Evolutionary conservation across 2,888 invertebrate genomes (phyloP), one percentile per base, ranked within the genome.

Genomic region (Heliconius cydno): DNA sequence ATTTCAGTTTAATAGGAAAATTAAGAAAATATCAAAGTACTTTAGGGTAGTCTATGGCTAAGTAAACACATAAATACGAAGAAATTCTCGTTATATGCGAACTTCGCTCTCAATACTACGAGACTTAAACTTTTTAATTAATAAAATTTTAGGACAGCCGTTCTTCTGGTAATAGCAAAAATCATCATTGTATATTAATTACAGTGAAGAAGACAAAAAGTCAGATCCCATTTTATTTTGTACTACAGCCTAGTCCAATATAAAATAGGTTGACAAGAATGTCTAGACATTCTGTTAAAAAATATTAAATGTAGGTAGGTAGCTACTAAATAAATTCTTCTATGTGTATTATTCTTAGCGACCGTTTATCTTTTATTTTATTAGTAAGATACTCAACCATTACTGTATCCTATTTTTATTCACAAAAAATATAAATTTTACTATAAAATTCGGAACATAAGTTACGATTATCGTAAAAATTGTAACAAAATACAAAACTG

Each of bases 121-220:
- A 30, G 72, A 30, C 41, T 52, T 71, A 46, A 52, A 57, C n/a
- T 30, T 73, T 57, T n/a, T 57, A 73, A 73, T 73, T 73, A 73
- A 28, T 71, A 19, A 52, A 28, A 22, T 28, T 52, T 25, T 52
- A 71, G 19, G 71, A 30, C 10, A 30, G 52, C 22, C 28, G 22
- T 5, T 71, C 2, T 19, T 19, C 34, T 67, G 30, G 9, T 63
- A 25, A 12, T 25, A 63, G 63, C 9, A 13, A 63, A 63, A 63
- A 25, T 28, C 63, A 63, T 25, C 25, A 1, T 25, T 25, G 5
- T 60, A 60, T 60, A 60, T 60, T 52, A 19, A 52, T 52, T 19
- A 46, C 15, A 5, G 46, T 60, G 60, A 10, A 63, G 3, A 25
- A 10, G 22, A n/a, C 12, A 25, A n/a, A 10, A 10, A 63, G n/a